phyloP scores from a whole-genome alignment of 2,113 vertebrate species.

The Platysteira castanea region DNA sequence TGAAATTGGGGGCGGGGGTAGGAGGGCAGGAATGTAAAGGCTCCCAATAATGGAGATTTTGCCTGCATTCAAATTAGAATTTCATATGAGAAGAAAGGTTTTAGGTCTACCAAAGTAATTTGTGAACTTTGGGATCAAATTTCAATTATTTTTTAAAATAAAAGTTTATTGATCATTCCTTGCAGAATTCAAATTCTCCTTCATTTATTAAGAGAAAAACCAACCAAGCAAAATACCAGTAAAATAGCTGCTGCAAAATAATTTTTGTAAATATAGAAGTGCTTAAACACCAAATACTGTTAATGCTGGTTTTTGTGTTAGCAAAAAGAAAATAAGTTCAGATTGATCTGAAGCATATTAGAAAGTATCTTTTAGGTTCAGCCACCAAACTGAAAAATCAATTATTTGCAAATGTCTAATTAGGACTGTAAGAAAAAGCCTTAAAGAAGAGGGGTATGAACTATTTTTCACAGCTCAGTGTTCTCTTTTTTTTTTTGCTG shows the following conservation, averaged over 20 bases:
- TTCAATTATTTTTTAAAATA: not conserved
- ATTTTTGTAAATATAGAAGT: not conserved
- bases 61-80: not conserved
- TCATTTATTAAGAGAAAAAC: not conserved
- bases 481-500: not conserved
- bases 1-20: not conserved
- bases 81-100: not conserved
- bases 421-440: not conserved
- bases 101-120: not conserved
- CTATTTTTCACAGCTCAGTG: not conserved
- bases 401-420: not conserved
- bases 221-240: not conserved
- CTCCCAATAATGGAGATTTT: not conserved
- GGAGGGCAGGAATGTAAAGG: too few species aligned
- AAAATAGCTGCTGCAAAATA: not conserved
- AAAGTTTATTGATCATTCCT: not conserved
- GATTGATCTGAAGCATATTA: not conserved
- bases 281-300: not conserved
- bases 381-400: not conserved
- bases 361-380: not conserved
- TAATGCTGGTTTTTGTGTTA: not conserved
- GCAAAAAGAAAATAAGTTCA: not conserved
- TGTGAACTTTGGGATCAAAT: not conserved
- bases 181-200: not conserved
- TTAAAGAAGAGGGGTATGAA: not conserved